A percentile compares a stretch with the other conserved stretches of the same genome.
Conservation (phyloP, 1,140 invertebrate species). For the Camponotus floridanus region DNA sequence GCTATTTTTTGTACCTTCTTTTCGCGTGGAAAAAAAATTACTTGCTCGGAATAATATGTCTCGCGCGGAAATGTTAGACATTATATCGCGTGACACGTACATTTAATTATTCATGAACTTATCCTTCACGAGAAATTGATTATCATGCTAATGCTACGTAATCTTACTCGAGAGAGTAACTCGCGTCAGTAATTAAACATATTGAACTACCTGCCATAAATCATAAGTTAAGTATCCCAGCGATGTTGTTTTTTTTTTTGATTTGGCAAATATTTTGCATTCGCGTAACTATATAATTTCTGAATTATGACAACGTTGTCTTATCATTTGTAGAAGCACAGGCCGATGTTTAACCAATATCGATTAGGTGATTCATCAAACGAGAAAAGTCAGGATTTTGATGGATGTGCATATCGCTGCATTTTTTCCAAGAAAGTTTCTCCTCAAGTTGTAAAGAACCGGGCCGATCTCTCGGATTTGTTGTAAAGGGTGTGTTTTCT, state of each 20-base stretch:
- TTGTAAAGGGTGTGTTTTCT: not conserved
- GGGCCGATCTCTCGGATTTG: constrained; percentile 3
- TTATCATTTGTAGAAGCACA: constrained; percentile 23
- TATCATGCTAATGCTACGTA: constrained; percentile 32
- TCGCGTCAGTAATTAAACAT: constrained; percentile 2
- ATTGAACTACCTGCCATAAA: constrained; percentile 24
- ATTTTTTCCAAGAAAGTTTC: constrained; percentile 31
- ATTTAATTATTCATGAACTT: constrained; percentile 41
- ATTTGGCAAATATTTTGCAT: not conserved
- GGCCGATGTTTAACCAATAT: constrained; percentile 48
- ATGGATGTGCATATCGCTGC: constrained; percentile 44
- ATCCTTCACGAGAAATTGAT: constrained; percentile 41
- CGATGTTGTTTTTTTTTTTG: constrained; percentile 19
- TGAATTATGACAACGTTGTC: not conserved
- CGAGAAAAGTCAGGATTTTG: constrained; percentile 47
- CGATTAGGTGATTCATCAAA: constrained; percentile 56
- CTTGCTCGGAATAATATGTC: not conserved
- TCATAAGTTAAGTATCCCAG: constrained; percentile 7
- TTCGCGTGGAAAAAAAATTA: not conserved
- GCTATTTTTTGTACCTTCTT: not conserved
- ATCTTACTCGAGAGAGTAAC: not conserved
- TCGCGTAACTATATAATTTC: constrained; percentile 22
- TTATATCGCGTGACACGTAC: not conserved
- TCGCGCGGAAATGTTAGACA: constrained; percentile 2
- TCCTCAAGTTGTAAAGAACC: not conserved